Evolutionary conservation across 1,140 invertebrate genomes (phyloP).

Genomic region (Ruditapes philippinarum): DNA sequence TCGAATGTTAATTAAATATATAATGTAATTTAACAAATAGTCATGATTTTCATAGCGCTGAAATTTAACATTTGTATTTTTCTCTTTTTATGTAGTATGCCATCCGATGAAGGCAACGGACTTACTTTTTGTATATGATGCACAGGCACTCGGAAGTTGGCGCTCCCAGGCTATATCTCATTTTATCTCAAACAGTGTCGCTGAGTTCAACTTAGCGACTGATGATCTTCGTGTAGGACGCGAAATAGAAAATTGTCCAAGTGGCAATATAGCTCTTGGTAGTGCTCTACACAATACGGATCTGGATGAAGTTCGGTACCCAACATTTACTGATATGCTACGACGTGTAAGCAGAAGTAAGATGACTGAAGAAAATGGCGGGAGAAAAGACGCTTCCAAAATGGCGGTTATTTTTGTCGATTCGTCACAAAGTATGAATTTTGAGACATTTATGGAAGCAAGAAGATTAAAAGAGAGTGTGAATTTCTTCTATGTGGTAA

Average conservation of each 20-base stretch:
- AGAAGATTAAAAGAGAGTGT: slow-evolving; percentile 44
- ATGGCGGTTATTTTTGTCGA: slow-evolving; percentile 70
- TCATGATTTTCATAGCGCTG: too few relatives aligned
- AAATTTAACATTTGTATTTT: too few relatives aligned
- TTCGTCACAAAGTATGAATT: slow-evolving; percentile 43
- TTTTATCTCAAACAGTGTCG: slow-evolving; percentile 72
- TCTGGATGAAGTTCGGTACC: slow-evolving; percentile 32
- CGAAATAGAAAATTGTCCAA: slow-evolving; percentile 70
- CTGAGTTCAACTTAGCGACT: slow-evolving; percentile 66
- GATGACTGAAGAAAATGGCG: slow-evolving; percentile 63
- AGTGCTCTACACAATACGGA: slow-evolving; percentile 48
- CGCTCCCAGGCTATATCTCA: slow-evolving; percentile 65
- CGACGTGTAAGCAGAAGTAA: slow-evolving; percentile 46
- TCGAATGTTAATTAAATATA: too few relatives aligned
- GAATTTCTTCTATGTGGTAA: slow-evolving; percentile 58
- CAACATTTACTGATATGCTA: slow-evolving; percentile 64
- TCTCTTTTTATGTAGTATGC: slow-evolving; percentile 66
- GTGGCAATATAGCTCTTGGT: slow-evolving; percentile 71
- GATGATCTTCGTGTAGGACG: slow-evolving; percentile 73
- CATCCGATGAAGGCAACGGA: slow-evolving; percentile 68
- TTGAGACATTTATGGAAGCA: slow-evolving; percentile 45
- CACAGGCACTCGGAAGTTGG: slow-evolving; percentile 62
- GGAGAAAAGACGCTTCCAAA: slow-evolving; percentile 53
- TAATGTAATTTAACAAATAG: too few relatives aligned
- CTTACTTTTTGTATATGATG: slow-evolving; percentile 78